Evolutionary conservation across 1,140 invertebrate genomes (phyloP).

Genomic region (Acyrthosiphon pisum): DNA sequence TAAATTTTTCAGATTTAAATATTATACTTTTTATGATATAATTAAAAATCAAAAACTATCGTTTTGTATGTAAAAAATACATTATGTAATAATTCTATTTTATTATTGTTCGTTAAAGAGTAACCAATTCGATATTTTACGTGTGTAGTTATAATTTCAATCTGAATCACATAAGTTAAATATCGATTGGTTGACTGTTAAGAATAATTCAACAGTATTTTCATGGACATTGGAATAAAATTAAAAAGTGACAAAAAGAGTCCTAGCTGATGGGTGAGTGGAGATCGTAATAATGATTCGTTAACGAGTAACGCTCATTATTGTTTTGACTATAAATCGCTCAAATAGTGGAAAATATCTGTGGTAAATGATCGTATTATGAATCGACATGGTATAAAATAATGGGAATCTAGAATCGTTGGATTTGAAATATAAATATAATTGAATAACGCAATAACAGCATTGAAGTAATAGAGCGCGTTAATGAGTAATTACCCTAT

Average conservation of each 20-base stretch:
- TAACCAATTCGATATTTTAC: not conserved
- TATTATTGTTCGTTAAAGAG: not conserved
- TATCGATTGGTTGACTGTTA: not conserved
- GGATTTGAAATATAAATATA: not conserved
- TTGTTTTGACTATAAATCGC: not conserved
- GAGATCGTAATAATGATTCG: not conserved
- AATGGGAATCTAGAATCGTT: not conserved
- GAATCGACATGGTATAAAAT: not conserved
- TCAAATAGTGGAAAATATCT: not conserved
- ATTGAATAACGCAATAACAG: not conserved
- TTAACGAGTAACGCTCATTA: not conserved
- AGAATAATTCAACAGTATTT: slow-evolving; percentile 40
- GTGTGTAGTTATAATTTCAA: slow-evolving; percentile 7
- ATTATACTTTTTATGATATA: not conserved
- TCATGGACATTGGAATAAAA: slow-evolving; percentile 32
- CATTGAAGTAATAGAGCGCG: not conserved
- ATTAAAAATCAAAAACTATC: not conserved
- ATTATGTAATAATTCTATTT: not conserved
- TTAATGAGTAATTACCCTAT: not conserved
- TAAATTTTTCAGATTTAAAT: not conserved
- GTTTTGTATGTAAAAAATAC: not conserved
- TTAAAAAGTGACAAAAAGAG: not conserved
- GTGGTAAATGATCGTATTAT: not conserved
- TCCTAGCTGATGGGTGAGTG: not conserved
- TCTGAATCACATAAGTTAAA: slow-evolving; percentile 8